Conservation (phyloP, 2,113 vertebrate species). For the Halcyon senegalensis region DNA sequence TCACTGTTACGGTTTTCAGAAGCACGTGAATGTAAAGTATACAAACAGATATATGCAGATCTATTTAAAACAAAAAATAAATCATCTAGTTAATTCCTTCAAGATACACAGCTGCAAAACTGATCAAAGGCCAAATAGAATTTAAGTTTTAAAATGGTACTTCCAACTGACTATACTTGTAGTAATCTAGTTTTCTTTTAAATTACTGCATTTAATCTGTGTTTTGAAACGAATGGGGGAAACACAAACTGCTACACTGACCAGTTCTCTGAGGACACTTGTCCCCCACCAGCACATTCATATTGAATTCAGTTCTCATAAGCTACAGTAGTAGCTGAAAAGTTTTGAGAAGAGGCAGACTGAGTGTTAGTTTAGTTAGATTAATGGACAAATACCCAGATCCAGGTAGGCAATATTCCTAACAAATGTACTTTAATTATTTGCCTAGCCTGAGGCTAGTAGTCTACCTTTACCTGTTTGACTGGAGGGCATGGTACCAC, state of each 20-base stretch:
- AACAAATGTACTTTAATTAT: not conserved
- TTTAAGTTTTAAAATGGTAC: not conserved
- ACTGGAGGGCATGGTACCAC: not conserved
- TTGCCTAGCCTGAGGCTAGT: fast-evolving
- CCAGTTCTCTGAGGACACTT: not conserved
- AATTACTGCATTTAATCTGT: not conserved
- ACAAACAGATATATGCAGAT: not conserved
- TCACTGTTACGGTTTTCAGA: not conserved
- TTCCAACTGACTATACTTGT: not conserved
- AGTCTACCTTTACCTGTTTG: not conserved
- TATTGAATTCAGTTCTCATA: not conserved
- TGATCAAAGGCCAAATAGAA: not conserved
- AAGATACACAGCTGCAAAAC: not conserved
- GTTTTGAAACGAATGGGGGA: not conserved
- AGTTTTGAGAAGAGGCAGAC: not conserved
- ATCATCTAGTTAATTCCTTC: not conserved
- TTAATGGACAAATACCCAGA: not conserved
- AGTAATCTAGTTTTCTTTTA: not conserved
- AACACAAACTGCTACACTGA: not conserved
- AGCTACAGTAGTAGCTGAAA: not conserved
- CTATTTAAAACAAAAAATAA: not conserved
- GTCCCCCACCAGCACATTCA: fast-evolving
- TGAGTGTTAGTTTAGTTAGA: not conserved
- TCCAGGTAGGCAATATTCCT: not conserved
- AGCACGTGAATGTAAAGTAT: not conserved